A percentile compares a stretch with the other conserved stretches of the same genome.
phyloP scores from a whole-genome alignment of 2,113 vertebrate genomes.

The Dasyurus viverrinus region DNA sequence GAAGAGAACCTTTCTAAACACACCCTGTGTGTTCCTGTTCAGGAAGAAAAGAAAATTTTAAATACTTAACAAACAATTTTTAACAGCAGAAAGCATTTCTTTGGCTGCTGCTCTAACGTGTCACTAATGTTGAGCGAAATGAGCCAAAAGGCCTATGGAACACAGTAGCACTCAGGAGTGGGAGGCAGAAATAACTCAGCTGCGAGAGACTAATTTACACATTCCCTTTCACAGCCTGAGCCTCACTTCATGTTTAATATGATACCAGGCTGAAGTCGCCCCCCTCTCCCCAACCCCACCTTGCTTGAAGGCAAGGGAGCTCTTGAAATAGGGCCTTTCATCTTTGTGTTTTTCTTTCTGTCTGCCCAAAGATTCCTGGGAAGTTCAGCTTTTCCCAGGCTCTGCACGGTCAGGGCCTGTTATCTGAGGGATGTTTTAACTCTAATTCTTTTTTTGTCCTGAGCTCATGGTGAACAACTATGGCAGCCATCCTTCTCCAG shows the following conservation, averaged over 20 bases:
- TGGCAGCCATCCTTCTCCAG: conserved; percentile 5
- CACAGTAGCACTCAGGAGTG: conserved; percentile 52
- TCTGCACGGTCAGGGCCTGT: conserved; percentile 50
- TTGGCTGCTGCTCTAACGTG: conserved; percentile 63
- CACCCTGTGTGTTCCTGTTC: accelerated
- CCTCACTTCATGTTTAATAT: conserved; percentile 48
- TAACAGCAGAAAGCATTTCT: conserved; percentile 11
- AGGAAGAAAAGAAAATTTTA: conserved; percentile 22
- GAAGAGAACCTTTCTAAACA: not conserved
- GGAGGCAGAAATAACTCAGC: conserved; percentile 64
- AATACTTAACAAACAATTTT: conserved; percentile 43
- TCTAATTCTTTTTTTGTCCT: not conserved
- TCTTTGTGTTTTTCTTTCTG: not conserved
- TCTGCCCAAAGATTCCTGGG: conserved; percentile 48
- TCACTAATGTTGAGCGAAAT: conserved; percentile 63
- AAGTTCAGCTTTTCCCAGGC: conserved; percentile 55
- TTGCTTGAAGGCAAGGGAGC: conserved; percentile 34
- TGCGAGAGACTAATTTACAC: conserved; percentile 66
- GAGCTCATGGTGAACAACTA: conserved; percentile 17
- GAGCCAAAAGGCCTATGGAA: conserved; percentile 67
- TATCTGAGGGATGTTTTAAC: conserved; percentile 31
- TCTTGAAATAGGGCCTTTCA: conserved; percentile 18
- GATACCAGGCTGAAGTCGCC: conserved; percentile 58
- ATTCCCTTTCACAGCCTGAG: conserved; percentile 3
- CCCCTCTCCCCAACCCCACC: conserved; percentile 5